Evolutionary conservation across 2,113 vertebrate genomes (phyloP).

Genomic region (Panthera tigris): DNA sequence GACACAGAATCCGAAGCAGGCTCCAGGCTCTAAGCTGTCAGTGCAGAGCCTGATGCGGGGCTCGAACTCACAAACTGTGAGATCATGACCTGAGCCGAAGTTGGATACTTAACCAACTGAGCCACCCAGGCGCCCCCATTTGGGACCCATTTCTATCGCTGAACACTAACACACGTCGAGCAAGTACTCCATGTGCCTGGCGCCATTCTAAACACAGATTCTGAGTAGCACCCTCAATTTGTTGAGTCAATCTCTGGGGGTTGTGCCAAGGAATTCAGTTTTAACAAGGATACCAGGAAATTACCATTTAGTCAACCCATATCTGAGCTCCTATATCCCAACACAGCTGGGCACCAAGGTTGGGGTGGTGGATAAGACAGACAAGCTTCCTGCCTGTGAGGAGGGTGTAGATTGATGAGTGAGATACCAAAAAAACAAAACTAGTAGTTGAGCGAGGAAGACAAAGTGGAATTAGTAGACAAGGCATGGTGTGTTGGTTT

Average conservation of each 20-base stretch:
- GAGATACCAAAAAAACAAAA: neutral
- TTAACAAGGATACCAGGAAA: neutral
- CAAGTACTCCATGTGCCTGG: neutral
- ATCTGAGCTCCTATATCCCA: neutral
- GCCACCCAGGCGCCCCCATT: too few species aligned
- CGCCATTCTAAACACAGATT: neutral
- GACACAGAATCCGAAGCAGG: too few species aligned
- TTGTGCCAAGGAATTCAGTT: neutral
- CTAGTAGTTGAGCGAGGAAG: neutral
- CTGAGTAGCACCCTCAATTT: neutral
- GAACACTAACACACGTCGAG: neutral
- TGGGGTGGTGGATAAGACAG: neutral
- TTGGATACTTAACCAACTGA: too few species aligned
- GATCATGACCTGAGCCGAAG: too few species aligned
- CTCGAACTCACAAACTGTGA: too few species aligned
- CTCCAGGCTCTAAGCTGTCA: too few species aligned
- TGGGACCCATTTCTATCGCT: fast-evolving
- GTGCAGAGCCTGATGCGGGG: too few species aligned
- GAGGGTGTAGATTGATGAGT: neutral
- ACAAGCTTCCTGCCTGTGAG: neutral
- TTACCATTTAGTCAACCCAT: fast-evolving
- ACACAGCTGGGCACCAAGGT: neutral
- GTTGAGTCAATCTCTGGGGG: neutral
- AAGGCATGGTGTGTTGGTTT: neutral
- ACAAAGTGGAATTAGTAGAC: neutral